Evolutionary conservation across 2,797 vertebrate genomes (phyloP).

Genomic region (Iguana delicatissima): DNA sequence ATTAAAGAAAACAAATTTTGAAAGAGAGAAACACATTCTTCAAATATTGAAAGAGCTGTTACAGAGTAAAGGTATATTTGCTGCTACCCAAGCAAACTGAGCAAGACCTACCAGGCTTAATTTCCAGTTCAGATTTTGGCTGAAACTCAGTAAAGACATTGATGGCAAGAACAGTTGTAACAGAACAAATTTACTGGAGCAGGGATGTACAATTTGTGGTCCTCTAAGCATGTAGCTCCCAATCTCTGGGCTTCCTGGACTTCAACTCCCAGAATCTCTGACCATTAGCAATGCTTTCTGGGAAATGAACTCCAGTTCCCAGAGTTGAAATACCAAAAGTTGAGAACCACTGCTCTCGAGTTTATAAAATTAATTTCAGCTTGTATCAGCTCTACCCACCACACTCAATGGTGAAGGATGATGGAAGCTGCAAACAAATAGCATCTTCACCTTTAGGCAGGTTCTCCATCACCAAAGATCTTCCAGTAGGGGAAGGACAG

Average conservation of each 20-base stretch:
- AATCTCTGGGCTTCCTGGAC: background rate
- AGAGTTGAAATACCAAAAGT: too few species aligned
- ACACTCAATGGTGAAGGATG: background rate
- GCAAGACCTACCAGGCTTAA: background rate
- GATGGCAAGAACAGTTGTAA: background rate
- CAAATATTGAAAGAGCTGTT: background rate
- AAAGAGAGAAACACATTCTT: background rate
- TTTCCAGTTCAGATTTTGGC: background rate
- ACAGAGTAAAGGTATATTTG: background rate
- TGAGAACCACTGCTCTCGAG: too few species aligned
- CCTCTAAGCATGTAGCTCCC: background rate
- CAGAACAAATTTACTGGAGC: background rate
- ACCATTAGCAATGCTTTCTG: background rate
- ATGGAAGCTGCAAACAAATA: background rate
- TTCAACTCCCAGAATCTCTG: background rate
- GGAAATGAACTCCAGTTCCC: too few species aligned
- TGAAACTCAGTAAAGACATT: background rate
- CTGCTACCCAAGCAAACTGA: background rate
- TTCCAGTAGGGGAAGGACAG: background rate
- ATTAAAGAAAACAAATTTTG: background rate
- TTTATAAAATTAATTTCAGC: background rate
- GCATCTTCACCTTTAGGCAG: background rate
- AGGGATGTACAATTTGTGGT: background rate
- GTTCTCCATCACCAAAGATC: background rate
- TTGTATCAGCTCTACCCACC: background rate